Evolutionary conservation across 2,888 invertebrate species (phyloP).

Genomic region (Parnassius glacialis): DNA sequence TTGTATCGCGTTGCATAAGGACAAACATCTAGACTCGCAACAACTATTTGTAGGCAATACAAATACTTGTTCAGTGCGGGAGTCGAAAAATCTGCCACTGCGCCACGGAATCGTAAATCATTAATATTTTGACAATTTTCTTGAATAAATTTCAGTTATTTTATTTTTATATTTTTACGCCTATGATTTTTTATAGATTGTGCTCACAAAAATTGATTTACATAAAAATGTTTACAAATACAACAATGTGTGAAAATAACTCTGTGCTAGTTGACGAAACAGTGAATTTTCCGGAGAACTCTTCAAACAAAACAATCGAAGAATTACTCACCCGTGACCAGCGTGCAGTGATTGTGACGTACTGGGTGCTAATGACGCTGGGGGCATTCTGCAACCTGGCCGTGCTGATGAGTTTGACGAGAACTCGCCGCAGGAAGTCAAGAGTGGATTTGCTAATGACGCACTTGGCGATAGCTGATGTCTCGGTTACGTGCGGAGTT

Average conservation of each 20-base stretch:
- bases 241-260: not conserved
- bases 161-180: not conserved
- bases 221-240: not conserved
- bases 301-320: conserved; percentile 30
- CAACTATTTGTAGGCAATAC: too few species aligned
- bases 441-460: conserved; percentile 90
- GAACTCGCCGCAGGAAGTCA: conserved; percentile 83
- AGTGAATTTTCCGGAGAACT: not conserved
- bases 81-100: too few species aligned
- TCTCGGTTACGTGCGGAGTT: conserved; percentile 90
- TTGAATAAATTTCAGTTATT: not conserved
- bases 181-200: not conserved
- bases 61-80: too few species aligned
- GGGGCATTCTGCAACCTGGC: conserved; percentile 87
- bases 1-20: too few species aligned
- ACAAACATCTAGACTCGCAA: too few species aligned
- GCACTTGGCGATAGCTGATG: conserved; percentile 88
- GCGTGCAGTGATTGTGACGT: conserved; percentile 79
- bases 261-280: not conserved
- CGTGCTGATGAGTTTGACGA: conserved; percentile 84
- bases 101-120: too few species aligned
- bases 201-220: not conserved
- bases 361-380: conserved; percentile 82
- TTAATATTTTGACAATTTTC: too few species aligned
- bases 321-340: conserved; percentile 48